Percentiles rank a stretch among this genome's conserved stretches.
Conservation (phyloP, 2,797 vertebrate genomes). For the Molossus molossus region DNA sequence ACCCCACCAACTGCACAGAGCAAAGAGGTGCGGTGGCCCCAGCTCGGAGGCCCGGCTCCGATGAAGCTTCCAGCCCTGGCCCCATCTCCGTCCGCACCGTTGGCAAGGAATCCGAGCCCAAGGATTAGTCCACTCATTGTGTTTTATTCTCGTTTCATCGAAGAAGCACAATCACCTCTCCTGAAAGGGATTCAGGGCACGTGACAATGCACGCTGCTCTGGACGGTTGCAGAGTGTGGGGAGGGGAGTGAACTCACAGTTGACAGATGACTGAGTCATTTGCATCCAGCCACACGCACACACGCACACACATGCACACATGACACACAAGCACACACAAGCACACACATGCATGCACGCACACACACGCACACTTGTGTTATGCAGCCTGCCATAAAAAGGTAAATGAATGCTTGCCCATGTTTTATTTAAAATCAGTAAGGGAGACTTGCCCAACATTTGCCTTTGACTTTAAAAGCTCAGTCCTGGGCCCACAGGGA, state of each 20-base stretch:
- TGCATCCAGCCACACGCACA: constrained; percentile 60
- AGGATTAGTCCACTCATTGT: constrained; percentile 57
- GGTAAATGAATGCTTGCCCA: neutral
- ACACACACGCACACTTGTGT: neutral
- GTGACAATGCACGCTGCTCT: neutral
- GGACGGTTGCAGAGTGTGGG: neutral
- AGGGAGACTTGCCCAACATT: constrained; percentile 11
- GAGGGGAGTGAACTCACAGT: constrained; percentile 16
- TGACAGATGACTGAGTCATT: constrained; percentile 16
- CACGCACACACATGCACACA: accelerated
- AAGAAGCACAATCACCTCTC: constrained; percentile 44
- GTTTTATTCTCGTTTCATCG: constrained; percentile 23
- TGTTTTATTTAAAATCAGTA: constrained; percentile 69
- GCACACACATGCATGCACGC: accelerated
- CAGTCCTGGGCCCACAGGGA: constrained; percentile 27
- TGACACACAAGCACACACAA: no score
- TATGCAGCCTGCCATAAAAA: neutral
- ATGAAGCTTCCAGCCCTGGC: neutral
- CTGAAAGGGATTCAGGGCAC: constrained; percentile 64
- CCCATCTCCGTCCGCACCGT: accelerated
- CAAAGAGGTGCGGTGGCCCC: neutral
- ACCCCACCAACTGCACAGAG: neutral
- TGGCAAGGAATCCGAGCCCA: constrained; percentile 43
- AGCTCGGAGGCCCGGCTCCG: accelerated
- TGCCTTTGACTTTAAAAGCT: constrained; percentile 64